Conservation (phyloP, 2,113 vertebrate genomes). For the Microcebus jonahi region DNA sequence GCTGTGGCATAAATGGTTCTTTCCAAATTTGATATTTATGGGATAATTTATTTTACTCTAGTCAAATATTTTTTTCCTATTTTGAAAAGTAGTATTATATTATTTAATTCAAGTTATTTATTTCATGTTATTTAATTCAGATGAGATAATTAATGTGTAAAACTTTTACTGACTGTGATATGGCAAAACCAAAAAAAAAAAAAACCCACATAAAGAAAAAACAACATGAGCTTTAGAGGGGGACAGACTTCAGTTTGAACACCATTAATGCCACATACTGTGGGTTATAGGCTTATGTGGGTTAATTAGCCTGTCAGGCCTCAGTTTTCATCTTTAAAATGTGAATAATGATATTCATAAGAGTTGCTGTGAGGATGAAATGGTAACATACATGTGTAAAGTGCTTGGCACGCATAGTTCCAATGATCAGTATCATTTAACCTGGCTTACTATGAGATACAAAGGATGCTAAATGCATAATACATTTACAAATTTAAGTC, state of each 20-base stretch:
- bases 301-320: background rate
- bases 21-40: conserved; percentile 7
- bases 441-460: background rate
- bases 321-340: background rate
- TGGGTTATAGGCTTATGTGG: background rate
- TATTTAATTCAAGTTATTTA: background rate
- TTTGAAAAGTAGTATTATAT: background rate
- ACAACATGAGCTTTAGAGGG: background rate
- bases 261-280: background rate
- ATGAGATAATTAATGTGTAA: background rate
- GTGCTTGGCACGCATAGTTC: background rate
- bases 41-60: background rate
- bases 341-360: background rate
- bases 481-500: background rate
- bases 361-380: background rate
- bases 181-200: background rate
- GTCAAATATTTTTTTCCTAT: background rate
- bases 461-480: background rate
- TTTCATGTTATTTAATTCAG: background rate
- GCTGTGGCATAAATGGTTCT: background rate
- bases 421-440: background rate
- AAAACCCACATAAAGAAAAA: background rate
- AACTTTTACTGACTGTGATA: background rate
- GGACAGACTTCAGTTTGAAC: background rate
- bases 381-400: background rate